Evolutionary conservation across 2,797 vertebrate species (phyloP).

Genomic region (Lateolabrax maculatus): DNA sequence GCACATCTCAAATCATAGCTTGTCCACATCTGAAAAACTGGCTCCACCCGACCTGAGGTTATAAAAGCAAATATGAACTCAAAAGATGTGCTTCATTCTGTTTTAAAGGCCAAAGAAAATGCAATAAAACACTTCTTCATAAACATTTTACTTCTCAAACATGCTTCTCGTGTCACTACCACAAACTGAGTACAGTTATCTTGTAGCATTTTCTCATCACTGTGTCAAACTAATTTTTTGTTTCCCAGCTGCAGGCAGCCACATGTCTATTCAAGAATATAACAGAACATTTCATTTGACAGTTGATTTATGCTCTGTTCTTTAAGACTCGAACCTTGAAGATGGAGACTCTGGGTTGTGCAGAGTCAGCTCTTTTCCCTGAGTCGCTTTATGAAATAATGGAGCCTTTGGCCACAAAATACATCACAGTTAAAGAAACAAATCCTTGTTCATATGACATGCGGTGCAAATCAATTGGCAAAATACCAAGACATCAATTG

Average conservation of each 20-base stretch:
- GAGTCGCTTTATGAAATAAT: not conserved
- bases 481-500: not conserved
- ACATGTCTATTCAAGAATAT: not conserved
- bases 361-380: constrained; percentile 7
- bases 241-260: not conserved
- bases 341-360: not conserved
- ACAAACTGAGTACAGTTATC: constrained; percentile 1
- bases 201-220: constrained; percentile 11
- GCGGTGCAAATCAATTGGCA: constrained; percentile 10
- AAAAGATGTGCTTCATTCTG: constrained; percentile 54
- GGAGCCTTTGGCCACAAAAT: not conserved
- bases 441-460: not conserved
- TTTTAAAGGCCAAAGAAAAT: constrained; percentile 71
- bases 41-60: constrained; percentile 73
- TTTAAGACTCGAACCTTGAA: constrained; percentile 1
- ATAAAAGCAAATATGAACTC: constrained; percentile 69
- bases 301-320: constrained; percentile 15
- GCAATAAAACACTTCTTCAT: constrained; percentile 58
- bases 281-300: not conserved
- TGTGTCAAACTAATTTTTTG: not conserved
- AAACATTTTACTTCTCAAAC: constrained; percentile 41
- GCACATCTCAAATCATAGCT: constrained; percentile 52
- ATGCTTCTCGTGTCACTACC: not conserved
- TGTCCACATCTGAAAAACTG: constrained; percentile 62
- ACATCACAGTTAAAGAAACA: constrained; percentile 17